Percentiles rank a stretch among this genome's conserved stretches.
phyloP scores from a whole-genome alignment of 2,888 invertebrate species.

The Diplolepis rosae region DNA sequence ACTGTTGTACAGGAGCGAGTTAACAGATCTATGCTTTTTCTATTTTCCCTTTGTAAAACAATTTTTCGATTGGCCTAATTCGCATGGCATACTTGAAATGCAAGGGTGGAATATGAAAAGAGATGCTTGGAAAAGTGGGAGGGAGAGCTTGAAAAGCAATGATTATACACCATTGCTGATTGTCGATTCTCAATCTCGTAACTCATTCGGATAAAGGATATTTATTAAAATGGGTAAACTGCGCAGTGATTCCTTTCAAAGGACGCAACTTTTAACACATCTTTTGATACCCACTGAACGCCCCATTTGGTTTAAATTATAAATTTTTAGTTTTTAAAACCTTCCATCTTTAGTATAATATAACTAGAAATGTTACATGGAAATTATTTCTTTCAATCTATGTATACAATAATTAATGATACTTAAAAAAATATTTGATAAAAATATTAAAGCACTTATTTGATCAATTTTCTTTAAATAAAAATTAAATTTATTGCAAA shows the following conservation, averaged over 20 bases:
- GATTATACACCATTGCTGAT: not conserved
- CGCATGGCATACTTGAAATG: not conserved
- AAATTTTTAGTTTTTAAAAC: too few species aligned
- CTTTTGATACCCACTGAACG: too few species aligned
- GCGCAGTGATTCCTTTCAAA: not conserved
- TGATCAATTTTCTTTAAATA: not conserved
- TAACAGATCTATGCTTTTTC: not conserved
- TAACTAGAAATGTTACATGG: not conserved
- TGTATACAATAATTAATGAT: too few species aligned
- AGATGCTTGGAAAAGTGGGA: not conserved
- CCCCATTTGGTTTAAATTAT: too few species aligned
- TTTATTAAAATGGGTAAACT: not conserved
- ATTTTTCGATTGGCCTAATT: slow-evolving; percentile 7
- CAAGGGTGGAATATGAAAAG: not conserved
- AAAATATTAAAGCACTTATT: not conserved
- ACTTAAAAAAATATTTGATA: too few species aligned
- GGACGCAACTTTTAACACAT: too few species aligned
- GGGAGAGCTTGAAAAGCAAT: not conserved
- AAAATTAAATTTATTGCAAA: not conserved
- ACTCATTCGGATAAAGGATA: not conserved
- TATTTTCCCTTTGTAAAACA: not conserved
- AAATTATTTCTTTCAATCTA: not conserved
- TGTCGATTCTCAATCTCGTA: not conserved
- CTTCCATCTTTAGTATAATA: not conserved
- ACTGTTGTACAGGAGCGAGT: not conserved